These are phyloP conservation scores for Cinclus mexicanus DNA, from an alignment of 2,113 vertebrate genomes.

Conservation along the genomic window DNA sequence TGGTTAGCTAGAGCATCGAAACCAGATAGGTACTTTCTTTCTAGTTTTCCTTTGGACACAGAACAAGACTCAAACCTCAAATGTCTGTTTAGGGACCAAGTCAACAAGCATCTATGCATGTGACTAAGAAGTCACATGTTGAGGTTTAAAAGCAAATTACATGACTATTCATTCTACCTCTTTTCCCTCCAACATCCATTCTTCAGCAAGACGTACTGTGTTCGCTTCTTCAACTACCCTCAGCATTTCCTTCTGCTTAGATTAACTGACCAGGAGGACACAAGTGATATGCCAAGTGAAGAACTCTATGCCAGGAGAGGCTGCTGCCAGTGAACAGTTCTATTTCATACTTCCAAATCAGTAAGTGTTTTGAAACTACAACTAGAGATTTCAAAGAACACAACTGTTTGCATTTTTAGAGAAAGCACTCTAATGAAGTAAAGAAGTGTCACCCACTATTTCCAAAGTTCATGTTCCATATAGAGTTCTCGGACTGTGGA, in stretches of 20 bases:
- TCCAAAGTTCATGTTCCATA: background rate
- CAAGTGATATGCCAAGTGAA: background rate
- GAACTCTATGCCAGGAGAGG: background rate
- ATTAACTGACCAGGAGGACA: background rate
- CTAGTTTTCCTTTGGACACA: background rate
- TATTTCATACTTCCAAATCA: background rate
- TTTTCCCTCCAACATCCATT: background rate
- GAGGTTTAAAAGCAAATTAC: background rate
- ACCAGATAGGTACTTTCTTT: background rate
- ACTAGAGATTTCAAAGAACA: background rate
- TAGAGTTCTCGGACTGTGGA: background rate
- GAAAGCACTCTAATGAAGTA: background rate
- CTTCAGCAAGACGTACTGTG: background rate
- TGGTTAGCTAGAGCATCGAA: background rate
- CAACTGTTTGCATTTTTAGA: background rate
- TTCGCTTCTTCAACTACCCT: background rate
- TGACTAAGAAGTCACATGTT: background rate
- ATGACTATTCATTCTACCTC: background rate
- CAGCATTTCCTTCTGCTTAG: background rate
- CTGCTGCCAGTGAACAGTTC: background rate
- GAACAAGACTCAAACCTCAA: slow-evolving; percentile 6
- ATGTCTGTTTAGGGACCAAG: background rate
- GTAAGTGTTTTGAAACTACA: background rate
- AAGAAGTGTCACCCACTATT: background rate
- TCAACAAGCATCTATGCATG: background rate